Evolutionary conservation across 2,113 vertebrate species (phyloP).

Genomic region (Taurulus bubalis): DNA sequence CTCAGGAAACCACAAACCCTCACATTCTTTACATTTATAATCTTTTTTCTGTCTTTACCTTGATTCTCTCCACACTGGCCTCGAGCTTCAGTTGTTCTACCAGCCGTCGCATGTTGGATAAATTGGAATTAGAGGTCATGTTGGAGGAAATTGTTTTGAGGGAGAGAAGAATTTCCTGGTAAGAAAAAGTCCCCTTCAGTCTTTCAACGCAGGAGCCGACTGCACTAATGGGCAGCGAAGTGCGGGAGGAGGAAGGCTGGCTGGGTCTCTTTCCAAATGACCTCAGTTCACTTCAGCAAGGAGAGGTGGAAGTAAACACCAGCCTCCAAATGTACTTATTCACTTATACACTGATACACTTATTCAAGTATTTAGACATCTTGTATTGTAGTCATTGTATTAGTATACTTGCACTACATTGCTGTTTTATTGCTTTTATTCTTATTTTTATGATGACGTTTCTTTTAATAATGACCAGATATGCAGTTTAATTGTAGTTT

Average conservation of each 20-base stretch:
- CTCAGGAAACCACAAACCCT: neutral
- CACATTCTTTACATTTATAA: neutral
- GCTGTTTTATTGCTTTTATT: neutral
- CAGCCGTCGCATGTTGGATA: constrained; percentile 87
- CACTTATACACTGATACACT: no score
- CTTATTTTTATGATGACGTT: neutral
- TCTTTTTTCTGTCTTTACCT: constrained; percentile 77
- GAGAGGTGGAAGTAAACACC: constrained; percentile 17
- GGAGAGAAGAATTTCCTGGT: constrained; percentile 19
- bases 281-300: constrained; percentile 37
- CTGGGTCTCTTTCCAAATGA: constrained; percentile 60
- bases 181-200: constrained; percentile 25
- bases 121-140: constrained; percentile 90
- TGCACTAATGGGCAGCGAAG: constrained; percentile 49
- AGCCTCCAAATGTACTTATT: constrained; percentile 14
- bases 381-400: neutral
- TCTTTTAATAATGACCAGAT: neutral
- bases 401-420: neutral
- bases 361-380: neutral
- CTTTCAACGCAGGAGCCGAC: constrained; percentile 36
- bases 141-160: constrained; percentile 33
- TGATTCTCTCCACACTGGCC: constrained; percentile 92
- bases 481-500: neutral
- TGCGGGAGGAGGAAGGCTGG: constrained; percentile 28
- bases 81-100: constrained; percentile 94